Conservation (phyloP, 2,113 vertebrate genomes). For the Poeciliopsis occidentalis region DNA sequence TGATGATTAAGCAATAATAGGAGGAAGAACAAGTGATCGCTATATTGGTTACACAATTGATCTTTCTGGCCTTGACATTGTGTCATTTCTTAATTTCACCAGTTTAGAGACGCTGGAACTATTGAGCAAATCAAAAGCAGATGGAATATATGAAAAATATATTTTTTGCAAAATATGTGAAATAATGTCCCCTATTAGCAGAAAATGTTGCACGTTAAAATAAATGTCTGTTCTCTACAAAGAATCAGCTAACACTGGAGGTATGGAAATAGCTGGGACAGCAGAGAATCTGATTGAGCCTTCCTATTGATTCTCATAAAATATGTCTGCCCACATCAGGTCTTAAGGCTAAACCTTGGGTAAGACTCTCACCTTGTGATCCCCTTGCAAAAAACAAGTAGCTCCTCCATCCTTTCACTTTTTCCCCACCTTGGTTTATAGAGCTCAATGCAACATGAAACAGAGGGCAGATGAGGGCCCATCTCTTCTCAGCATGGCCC, state of each 20-base stretch:
- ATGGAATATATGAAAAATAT: constrained; percentile 4
- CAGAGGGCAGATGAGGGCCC: constrained; percentile 20
- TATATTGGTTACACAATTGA: not conserved
- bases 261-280: constrained; percentile 13
- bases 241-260: not conserved
- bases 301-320: constrained; percentile 20
- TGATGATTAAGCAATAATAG: not conserved
- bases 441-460: constrained; percentile 19
- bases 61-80: not conserved
- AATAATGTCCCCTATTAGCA: not conserved
- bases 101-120: constrained; percentile 5
- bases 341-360: constrained; percentile 24
- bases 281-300: constrained; percentile 15
- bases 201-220: constrained; percentile 23
- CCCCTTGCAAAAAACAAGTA: not conserved
- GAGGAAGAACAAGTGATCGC: not conserved
- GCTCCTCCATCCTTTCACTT: not conserved
- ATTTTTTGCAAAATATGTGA: constrained; percentile 7
- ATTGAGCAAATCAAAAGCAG: constrained; percentile 22
- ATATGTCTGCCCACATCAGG: constrained; percentile 20
- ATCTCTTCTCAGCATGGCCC: not conserved
- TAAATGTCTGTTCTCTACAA: constrained; percentile 22
- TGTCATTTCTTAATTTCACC: constrained; percentile 14
- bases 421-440: not conserved
- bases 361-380: constrained; percentile 14